phyloP scores from a whole-genome alignment of 2,888 invertebrate species.

The Drosophila siamana region DNA sequence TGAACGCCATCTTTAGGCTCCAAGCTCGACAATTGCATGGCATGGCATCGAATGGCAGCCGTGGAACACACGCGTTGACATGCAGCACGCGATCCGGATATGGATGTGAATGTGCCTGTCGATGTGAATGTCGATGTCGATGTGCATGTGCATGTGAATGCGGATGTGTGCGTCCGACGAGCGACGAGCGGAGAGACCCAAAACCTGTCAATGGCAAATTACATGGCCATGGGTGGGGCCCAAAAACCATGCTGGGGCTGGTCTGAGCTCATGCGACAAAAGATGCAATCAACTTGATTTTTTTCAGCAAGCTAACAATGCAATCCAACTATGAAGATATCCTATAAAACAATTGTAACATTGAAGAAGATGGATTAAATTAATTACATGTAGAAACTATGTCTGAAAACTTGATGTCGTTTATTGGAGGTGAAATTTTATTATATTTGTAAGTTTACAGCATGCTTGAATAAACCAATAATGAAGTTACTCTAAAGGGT shows the following conservation, averaged over 20 bases:
- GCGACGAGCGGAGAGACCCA: constrained; percentile 23
- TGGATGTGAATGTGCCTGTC: constrained; percentile 7
- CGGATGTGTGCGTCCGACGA: too few species aligned
- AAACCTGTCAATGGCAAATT: constrained; percentile 79
- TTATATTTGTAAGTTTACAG: too few species aligned
- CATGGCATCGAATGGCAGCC: constrained; percentile 8
- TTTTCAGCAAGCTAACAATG: background rate
- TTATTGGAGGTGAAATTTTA: too few species aligned
- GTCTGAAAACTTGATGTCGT: too few species aligned
- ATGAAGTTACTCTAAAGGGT: too few species aligned
- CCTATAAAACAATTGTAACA: background rate
- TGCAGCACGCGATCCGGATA: constrained; percentile 82
- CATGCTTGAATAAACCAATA: too few species aligned
- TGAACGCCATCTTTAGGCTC: constrained; percentile 26
- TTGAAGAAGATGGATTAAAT: background rate
- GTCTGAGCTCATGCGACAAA: constrained; percentile 68
- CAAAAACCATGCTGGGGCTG: constrained; percentile 31
- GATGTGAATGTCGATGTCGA: constrained; percentile 3
- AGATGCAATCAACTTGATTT: constrained; percentile 72
- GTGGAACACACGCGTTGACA: constrained; percentile 82
- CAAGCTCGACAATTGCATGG: constrained; percentile 71
- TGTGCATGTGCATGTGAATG: constrained; percentile 1
- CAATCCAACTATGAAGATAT: background rate
- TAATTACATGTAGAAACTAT: background rate
- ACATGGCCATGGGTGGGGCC: constrained; percentile 55